These are phyloP conservation scores for Emydocephalus ijimae DNA, from an alignment of 2,113 vertebrate genomes.

Conservation along the genomic window DNA sequence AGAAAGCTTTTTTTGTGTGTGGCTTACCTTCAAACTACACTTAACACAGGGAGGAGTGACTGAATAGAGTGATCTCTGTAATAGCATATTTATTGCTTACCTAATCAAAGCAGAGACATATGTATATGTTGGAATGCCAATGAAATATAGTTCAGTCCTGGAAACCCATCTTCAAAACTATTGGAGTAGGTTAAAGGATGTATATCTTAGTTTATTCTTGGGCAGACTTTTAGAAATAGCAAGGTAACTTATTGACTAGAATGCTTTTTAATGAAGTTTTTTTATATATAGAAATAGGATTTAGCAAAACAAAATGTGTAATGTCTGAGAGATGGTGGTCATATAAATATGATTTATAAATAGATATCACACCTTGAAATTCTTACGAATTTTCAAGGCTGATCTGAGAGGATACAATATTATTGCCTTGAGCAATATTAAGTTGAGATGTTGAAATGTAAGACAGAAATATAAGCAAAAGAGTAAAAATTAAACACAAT, in stretches of 20 bases:
- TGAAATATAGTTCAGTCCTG: neutral
- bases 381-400: neutral
- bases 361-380: neutral
- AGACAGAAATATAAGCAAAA: neutral
- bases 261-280: neutral
- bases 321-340: neutral
- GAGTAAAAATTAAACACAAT: neutral
- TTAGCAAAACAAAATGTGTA: neutral
- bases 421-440: neutral
- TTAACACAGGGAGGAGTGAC: neutral
- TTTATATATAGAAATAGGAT: accelerated
- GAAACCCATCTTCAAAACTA: neutral
- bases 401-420: neutral
- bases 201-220: neutral
- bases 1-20: neutral
- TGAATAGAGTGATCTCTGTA: neutral
- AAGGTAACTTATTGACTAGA: neutral
- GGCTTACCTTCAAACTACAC: slow-evolving; percentile 23
- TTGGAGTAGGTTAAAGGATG: neutral
- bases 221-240: neutral
- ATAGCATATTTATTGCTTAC: neutral
- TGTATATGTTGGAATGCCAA: neutral
- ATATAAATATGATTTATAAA: neutral
- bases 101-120: neutral
- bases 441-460: neutral